Conservation (phyloP, 2,888 invertebrate genomes). For the Agrenia bidenticulata region DNA sequence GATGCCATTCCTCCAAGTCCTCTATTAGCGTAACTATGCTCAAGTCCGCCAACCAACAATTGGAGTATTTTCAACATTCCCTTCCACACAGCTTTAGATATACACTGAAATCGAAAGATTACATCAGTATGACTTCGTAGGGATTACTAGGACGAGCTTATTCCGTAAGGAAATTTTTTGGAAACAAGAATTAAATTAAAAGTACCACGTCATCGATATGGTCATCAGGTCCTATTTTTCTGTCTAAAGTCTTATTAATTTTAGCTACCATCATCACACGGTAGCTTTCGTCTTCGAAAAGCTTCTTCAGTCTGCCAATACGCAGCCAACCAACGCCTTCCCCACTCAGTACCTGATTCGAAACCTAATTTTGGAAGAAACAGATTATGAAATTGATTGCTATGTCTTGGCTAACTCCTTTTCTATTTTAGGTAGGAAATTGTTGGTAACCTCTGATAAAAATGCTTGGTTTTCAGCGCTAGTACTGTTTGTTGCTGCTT, state of each 20-base stretch:
- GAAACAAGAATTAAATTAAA: too few relatives aligned
- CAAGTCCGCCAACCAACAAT: slow-evolving; percentile 85
- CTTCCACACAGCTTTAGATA: slow-evolving; percentile 89
- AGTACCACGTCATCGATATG: slow-evolving; percentile 93
- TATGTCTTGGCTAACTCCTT: neutral
- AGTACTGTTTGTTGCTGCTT: slow-evolving; percentile 66
- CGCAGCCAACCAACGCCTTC: slow-evolving; percentile 97
- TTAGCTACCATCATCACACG: slow-evolving; percentile 92
- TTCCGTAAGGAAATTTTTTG: too few relatives aligned
- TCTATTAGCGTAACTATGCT: slow-evolving; percentile 87
- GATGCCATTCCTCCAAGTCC: slow-evolving; percentile 97
- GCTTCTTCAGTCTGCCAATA: slow-evolving; percentile 82
- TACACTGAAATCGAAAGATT: too few relatives aligned
- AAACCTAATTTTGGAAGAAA: slow-evolving; percentile 60
- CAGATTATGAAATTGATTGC: neutral
- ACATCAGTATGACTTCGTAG: too few relatives aligned
- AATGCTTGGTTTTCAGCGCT: slow-evolving; percentile 91
- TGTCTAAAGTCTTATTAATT: slow-evolving; percentile 88
- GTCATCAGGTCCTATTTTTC: slow-evolving; percentile 91
- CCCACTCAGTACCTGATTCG: slow-evolving; percentile 80
- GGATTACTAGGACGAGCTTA: too few relatives aligned
- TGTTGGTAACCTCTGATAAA: slow-evolving; percentile 74
- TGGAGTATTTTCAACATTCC: slow-evolving; percentile 91
- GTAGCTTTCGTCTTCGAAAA: slow-evolving; percentile 99
- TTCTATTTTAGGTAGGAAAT: neutral